Evolutionary conservation across 2,113 vertebrate species (phyloP).

Genomic region (Gadus chalcogrammus): DNA sequence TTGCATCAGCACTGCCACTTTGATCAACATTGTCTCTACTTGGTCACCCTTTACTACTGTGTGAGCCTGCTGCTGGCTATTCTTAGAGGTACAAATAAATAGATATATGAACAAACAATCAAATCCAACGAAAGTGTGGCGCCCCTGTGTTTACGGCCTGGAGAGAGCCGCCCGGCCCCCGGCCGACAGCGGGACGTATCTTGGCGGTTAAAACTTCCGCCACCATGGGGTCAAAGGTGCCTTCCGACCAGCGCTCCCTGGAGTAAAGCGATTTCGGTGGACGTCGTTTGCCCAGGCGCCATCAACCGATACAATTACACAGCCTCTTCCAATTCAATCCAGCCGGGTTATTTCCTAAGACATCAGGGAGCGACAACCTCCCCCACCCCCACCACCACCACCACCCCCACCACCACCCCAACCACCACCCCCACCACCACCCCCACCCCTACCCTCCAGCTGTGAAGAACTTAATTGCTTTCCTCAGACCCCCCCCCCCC

Average conservation of each 20-base stretch:
- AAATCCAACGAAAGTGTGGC: no score
- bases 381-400: no score
- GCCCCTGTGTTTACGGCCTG: no score
- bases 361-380: conserved; percentile 28
- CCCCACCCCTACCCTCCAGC: conserved; percentile 41
- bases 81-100: no score
- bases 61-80: no score
- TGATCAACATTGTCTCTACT: no score
- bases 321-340: conserved; percentile 28
- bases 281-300: conserved; percentile 24
- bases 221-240: conserved; percentile 13
- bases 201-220: no score
- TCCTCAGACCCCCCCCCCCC: conserved; percentile 33
- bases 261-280: conserved; percentile 12
- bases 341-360: conserved; percentile 36
- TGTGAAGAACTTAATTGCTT: conserved; percentile 56
- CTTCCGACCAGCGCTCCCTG: conserved; percentile 16
- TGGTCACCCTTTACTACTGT: no score
- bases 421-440: not conserved
- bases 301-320: conserved; percentile 31
- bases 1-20: no score
- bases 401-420: not conserved
- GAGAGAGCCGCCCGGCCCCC: no score
- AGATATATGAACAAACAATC: not conserved
- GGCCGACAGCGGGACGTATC: no score